Conservation (phyloP, 2,797 vertebrate genomes). For the Microchirus variegatus region DNA sequence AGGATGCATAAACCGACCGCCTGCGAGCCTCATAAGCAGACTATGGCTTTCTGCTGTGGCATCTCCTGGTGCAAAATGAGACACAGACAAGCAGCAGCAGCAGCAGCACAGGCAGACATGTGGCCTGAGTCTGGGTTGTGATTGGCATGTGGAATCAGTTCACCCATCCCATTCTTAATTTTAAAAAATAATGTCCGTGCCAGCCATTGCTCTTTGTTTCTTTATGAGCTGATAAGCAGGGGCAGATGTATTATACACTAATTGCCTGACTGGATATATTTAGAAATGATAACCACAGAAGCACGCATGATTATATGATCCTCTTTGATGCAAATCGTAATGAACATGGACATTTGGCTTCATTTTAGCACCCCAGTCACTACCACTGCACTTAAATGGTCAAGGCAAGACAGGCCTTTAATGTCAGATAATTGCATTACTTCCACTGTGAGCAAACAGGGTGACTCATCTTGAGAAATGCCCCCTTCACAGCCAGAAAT, state of each 20-base stretch:
- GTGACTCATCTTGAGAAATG: constrained; percentile 18
- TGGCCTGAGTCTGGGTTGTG: constrained; percentile 74
- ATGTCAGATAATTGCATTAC: constrained; percentile 28
- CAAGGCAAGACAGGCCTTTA: constrained; percentile 23
- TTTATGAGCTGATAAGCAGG: constrained; percentile 38
- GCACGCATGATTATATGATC: neutral
- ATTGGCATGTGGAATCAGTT: constrained; percentile 78
- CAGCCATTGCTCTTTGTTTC: constrained; percentile 77
- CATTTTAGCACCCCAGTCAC: constrained; percentile 14
- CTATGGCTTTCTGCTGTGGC: constrained; percentile 69
- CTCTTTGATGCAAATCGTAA: constrained; percentile 16
- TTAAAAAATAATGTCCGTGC: constrained; percentile 66
- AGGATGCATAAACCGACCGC: constrained; percentile 77
- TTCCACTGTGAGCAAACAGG: constrained; percentile 19
- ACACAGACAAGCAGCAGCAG: constrained; percentile 68
- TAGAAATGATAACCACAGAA: constrained; percentile 10
- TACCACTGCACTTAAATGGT: constrained; percentile 17
- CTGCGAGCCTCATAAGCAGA: constrained; percentile 63
- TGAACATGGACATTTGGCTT: constrained; percentile 2
- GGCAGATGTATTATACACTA: constrained; percentile 6
- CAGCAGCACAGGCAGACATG: constrained; percentile 71
- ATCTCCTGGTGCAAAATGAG: constrained; percentile 72
- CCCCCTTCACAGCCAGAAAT: constrained; percentile 8
- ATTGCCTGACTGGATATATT: constrained; percentile 13
- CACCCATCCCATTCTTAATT: constrained; percentile 66